phyloP scores from a whole-genome alignment of 1,140 invertebrate species.

The Rhynchophorus ferrugineus region DNA sequence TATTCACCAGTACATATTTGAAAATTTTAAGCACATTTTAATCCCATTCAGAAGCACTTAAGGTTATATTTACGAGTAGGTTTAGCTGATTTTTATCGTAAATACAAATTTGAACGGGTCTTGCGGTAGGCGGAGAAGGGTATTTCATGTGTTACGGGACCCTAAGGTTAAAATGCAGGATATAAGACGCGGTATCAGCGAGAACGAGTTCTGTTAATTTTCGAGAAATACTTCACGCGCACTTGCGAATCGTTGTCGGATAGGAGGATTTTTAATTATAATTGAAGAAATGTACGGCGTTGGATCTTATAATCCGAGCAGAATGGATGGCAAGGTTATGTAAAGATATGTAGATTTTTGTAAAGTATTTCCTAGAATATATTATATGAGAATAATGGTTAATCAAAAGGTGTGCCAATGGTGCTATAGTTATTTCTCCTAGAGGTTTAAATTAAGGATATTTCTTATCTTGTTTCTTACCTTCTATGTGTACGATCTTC shows the following conservation, averaged over 20 bases:
- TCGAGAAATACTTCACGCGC: slow-evolving; percentile 23
- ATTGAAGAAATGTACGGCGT: slow-evolving; percentile 5
- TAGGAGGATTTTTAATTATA: slow-evolving; percentile 14
- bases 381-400: background rate
- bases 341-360: slow-evolving; percentile 15
- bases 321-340: background rate
- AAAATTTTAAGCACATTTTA: slow-evolving; percentile 2
- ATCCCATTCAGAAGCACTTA: slow-evolving; percentile 20
- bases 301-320: background rate
- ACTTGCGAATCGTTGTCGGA: slow-evolving; percentile 21
- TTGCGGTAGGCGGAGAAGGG: too few relatives aligned
- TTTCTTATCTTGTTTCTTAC: background rate
- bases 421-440: slow-evolving; percentile 1
- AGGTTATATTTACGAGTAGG: slow-evolving; percentile 19
- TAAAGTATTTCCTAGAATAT: slow-evolving; percentile 9
- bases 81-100: slow-evolving; percentile 15
- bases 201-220: slow-evolving; percentile 22
- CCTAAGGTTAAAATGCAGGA: background rate
- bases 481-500: too few relatives aligned
- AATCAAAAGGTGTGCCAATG: slow-evolving; percentile 11
- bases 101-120: background rate
- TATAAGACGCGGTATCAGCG: background rate
- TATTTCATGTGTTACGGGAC: background rate
- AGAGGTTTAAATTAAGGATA: background rate
- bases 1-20: too few relatives aligned